Percentiles rank a stretch among this genome's conserved stretches.
Evolutionary conservation across 2,113 vertebrate genomes (phyloP).

Genomic region (Sarotherodon lohbergeri): DNA sequence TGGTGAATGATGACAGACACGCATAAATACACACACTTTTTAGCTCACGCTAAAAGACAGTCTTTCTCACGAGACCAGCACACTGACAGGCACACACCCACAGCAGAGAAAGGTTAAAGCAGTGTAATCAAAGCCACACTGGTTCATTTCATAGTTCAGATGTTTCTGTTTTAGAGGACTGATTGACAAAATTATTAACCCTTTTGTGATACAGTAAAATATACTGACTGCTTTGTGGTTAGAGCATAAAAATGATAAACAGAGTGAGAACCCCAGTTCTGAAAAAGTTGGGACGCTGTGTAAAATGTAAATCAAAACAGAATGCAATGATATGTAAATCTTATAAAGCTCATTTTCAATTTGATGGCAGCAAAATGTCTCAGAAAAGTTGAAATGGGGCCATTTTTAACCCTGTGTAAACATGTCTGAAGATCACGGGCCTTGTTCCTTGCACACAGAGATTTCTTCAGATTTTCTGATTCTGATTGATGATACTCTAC

Average conservation of each 20-base stretch:
- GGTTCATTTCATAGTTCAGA: slow-evolving; percentile 31
- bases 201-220: slow-evolving; percentile 1
- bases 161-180: slow-evolving; percentile 10
- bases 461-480: background rate
- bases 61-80: background rate
- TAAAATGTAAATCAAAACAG: background rate
- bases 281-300: background rate
- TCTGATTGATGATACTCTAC: background rate
- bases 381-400: background rate
- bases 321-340: background rate
- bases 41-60: background rate
- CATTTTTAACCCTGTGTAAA: background rate
- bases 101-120: background rate
- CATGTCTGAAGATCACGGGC: background rate
- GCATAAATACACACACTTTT: background rate
- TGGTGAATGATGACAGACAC: background rate
- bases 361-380: background rate
- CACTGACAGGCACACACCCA: background rate
- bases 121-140: slow-evolving; percentile 47
- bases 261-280: background rate
- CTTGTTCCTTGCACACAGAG: background rate
- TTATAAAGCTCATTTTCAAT: background rate
- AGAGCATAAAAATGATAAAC: background rate
- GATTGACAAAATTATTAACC: slow-evolving; percentile 5
- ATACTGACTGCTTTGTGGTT: background rate